These are phyloP conservation scores for Stenotaenia linearis DNA, from an alignment of 2,888 invertebrate species.

Conservation along the genomic window DNA sequence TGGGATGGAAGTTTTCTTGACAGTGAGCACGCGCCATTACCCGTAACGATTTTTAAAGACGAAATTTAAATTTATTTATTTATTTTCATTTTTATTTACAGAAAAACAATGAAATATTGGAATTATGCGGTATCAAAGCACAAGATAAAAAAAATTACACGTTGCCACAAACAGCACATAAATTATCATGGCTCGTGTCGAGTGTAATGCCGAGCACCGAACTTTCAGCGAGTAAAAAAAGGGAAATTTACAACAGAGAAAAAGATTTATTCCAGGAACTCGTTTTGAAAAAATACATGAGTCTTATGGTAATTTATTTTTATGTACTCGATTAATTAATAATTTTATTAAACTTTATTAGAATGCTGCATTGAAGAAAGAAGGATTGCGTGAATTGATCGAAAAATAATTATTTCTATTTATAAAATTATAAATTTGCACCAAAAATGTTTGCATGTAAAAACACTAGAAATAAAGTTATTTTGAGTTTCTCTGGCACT, in stretches of 20 bases:
- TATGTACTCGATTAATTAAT: not conserved
- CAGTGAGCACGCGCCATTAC: not conserved
- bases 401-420: not conserved
- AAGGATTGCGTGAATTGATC: not conserved
- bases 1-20: slow-evolving; percentile 12
- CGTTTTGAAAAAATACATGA: not conserved
- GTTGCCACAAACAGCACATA: not conserved
- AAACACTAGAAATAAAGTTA: too few species aligned
- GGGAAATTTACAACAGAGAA: not conserved
- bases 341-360: not conserved
- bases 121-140: not conserved
- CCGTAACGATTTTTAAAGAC: not conserved
- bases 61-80: not conserved
- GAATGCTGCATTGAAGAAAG: slow-evolving; percentile 12
- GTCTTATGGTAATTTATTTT: not conserved
- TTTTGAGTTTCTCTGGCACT: too few species aligned
- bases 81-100: not conserved
- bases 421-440: not conserved
- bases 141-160: not conserved
- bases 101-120: not conserved
- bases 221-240: not conserved
- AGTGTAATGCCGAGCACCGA: not conserved
- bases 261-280: slow-evolving; percentile 4
- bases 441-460: too few species aligned
- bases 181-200: not conserved